phyloP scores from a whole-genome alignment of 2,113 vertebrate genomes.

The Suncus etruscus region DNA sequence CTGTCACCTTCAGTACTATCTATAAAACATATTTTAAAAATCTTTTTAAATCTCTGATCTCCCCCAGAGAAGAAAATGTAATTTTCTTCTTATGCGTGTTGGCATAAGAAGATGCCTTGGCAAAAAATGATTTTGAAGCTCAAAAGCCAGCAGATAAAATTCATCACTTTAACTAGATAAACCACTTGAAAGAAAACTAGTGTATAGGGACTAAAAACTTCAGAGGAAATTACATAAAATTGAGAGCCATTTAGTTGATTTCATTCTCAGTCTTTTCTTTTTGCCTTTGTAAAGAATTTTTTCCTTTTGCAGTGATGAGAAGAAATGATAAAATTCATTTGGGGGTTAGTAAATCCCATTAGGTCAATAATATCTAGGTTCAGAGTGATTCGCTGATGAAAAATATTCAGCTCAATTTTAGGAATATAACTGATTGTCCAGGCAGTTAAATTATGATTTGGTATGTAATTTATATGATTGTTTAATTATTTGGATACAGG shows the following conservation, averaged over 20 bases:
- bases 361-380: background rate
- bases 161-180: constrained; percentile 56
- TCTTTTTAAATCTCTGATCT: constrained; percentile 55
- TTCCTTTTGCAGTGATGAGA: background rate
- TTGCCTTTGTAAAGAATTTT: background rate
- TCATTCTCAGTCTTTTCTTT: background rate
- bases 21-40: constrained; percentile 43
- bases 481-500: background rate
- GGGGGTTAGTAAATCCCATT: background rate
- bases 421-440: background rate
- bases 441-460: background rate
- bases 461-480: background rate
- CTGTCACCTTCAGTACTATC: constrained; percentile 30
- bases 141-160: constrained; percentile 2
- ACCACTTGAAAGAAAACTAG: background rate
- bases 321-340: background rate
- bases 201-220: background rate
- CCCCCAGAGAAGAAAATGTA: background rate
- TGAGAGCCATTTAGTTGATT: background rate
- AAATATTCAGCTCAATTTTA: background rate
- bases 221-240: background rate
- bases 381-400: background rate
- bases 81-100: constrained; percentile 43
- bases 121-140: constrained; percentile 31
- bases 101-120: background rate